phyloP scores from a whole-genome alignment of 35 echinoderm and acorn worm genomes.

The Anneissia japonica region DNA sequence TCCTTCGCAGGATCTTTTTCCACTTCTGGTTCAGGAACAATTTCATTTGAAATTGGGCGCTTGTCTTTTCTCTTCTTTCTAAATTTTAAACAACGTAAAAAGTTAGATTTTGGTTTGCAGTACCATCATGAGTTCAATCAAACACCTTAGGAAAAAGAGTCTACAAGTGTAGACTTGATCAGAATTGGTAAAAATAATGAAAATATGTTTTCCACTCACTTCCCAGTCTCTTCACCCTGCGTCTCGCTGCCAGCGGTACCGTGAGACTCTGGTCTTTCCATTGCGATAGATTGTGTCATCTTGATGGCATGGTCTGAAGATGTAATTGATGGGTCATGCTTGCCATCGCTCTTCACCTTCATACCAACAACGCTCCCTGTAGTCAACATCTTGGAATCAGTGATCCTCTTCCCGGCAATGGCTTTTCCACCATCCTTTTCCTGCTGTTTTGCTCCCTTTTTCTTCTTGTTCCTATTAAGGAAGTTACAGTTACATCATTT shows the following conservation, averaged over 20 bases:
- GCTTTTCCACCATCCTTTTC: slow-evolving; percentile 75
- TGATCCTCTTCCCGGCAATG: slow-evolving; percentile 47
- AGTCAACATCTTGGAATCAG: slow-evolving; percentile 17
- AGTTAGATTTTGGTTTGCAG: too few species aligned
- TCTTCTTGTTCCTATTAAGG: slow-evolving; percentile 52
- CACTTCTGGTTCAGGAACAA: slow-evolving; percentile 41
- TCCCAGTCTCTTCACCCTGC: slow-evolving; percentile 67
- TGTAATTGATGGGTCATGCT: slow-evolving; percentile 40
- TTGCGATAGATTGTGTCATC: slow-evolving; percentile 45
- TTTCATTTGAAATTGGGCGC: slow-evolving; percentile 84
- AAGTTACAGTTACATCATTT: background rate
- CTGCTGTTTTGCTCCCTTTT: slow-evolving; percentile 52
- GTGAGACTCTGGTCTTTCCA: slow-evolving; percentile 85
- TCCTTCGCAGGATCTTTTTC: slow-evolving; percentile 79
- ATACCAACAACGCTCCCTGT: background rate
- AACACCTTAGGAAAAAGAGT: too few species aligned
- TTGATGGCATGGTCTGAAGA: slow-evolving; percentile 86
- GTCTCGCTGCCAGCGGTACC: slow-evolving; percentile 91
- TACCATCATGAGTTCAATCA: too few species aligned
- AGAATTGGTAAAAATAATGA: background rate
- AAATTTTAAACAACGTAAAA: too few species aligned
- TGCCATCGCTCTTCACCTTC: slow-evolving; percentile 54
- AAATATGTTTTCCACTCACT: slow-evolving; percentile 59
- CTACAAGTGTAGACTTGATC: too few species aligned
- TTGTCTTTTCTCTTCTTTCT: slow-evolving; percentile 95